Evolutionary conservation across 64 coral and sea anemone genomes (phyloP), one percentile per base, ranked within the genome.

Genomic region (Platygyra sinensis): DNA sequence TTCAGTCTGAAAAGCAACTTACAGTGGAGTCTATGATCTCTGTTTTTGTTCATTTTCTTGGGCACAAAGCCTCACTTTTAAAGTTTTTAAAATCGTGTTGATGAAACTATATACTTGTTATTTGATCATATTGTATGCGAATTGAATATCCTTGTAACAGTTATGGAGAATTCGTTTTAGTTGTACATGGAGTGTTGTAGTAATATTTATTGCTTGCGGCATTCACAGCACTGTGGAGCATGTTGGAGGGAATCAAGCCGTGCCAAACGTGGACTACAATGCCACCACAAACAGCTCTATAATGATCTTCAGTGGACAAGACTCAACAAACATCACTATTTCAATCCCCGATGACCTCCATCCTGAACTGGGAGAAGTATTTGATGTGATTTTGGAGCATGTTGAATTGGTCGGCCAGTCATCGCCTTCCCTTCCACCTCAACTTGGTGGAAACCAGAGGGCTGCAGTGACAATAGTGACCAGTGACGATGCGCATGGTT

Each of bases 401-500:
- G 97, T 99, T 0, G 88, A 91, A 55, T 55, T 99, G 52, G 75
- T 96, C 28, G 94, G 78, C 7, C 50, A 67, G 2, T 22, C 65
- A n/a, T 28, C 88, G 0, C 67, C 87, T 3, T 83, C 61, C 0
- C 75, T 95, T 79, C 75, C 74, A 29, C 97, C 97, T 30, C 83
- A 86, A 27, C 51, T 99, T 9, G 94, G 91, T 46, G 65, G 22
- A 16, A 33, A 78, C 16, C 24, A 64, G n/a, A 76, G 62, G 36
- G 94, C 73, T 51, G 91, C 90, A 89, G 91, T 99, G 19, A 96
- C 97, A 12, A 93, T 99, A 61, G 57, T 93, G 62, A 73, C 63
- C 13, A 95, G 93, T 60, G 97, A 99, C 62, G 67, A 99, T 60
- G 94, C 91, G 4, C 90, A 99, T 80, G 94, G 97, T 11, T 78